Evolutionary conservation across 2,113 vertebrate genomes (phyloP).

Genomic region (Neogale vison): DNA sequence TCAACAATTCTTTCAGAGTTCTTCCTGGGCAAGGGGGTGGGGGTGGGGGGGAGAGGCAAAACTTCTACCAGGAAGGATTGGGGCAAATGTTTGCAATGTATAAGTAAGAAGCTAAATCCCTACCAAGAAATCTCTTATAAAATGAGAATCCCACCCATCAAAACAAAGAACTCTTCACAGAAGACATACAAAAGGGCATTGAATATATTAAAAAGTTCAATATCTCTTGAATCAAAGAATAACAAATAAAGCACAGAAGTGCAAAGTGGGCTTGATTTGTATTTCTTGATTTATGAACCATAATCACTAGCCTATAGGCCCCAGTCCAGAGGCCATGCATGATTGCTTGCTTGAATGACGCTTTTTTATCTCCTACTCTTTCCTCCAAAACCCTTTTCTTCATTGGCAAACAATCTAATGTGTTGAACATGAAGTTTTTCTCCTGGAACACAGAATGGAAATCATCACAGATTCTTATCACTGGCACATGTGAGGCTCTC

Average conservation of each 20-base stretch:
- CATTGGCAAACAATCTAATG: not conserved
- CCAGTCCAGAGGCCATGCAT: no score
- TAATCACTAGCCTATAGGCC: not conserved
- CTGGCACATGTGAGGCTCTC: not conserved
- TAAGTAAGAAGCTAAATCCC: not conserved
- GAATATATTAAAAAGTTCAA: not conserved
- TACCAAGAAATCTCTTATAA: not conserved
- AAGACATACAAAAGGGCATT: not conserved
- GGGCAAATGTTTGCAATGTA: not conserved
- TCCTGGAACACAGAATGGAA: not conserved
- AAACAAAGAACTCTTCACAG: not conserved
- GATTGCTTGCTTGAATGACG: not conserved
- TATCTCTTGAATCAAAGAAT: not conserved
- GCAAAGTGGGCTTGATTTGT: not conserved
- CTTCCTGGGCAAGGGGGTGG: not conserved
- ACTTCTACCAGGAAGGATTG: conserved; percentile 5
- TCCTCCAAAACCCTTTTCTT: not conserved
- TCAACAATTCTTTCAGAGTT: not conserved
- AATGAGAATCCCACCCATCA: not conserved
- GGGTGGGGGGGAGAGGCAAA: not conserved
- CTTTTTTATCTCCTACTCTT: not conserved
- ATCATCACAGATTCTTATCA: not conserved
- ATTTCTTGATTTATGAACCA: not conserved
- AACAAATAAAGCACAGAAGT: not conserved
- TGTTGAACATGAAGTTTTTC: not conserved